Conservation (phyloP, 2,888 invertebrate genomes). For the Allygus modestus region DNA sequence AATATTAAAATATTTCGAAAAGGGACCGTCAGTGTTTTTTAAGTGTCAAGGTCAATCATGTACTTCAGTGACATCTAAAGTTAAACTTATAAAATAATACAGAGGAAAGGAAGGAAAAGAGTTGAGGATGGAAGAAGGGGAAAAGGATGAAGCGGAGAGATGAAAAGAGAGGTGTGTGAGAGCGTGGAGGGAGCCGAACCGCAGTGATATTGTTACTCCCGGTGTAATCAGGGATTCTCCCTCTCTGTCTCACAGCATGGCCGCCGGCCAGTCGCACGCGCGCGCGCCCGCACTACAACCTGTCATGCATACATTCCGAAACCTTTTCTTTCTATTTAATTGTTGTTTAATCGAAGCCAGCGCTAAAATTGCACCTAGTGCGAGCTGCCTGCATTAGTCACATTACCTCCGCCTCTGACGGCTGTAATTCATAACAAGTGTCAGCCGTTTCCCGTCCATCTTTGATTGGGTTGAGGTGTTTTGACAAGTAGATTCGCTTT, state of each 20-base stretch:
- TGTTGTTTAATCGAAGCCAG: conserved; percentile 54
- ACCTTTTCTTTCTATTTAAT: conserved; percentile 55
- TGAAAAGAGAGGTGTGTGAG: not conserved
- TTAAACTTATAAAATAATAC: no score
- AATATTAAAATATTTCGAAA: no score
- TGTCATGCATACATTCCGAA: conserved; percentile 58
- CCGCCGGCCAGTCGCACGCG: conserved; percentile 17
- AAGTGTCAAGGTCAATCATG: no score
- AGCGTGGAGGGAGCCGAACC: not conserved
- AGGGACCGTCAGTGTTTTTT: no score
- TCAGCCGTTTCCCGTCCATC: conserved; percentile 2
- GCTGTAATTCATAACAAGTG: conserved; percentile 37
- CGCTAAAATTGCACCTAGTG: conserved; percentile 48
- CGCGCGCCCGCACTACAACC: conserved; percentile 36
- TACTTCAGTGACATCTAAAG: no score
- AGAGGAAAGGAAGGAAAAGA: no score
- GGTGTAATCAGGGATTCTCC: conserved; percentile 48
- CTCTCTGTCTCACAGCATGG: conserved; percentile 46
- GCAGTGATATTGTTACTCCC: conserved; percentile 56
- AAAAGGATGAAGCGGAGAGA: not conserved
- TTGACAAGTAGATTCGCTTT: not conserved
- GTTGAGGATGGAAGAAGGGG: no score
- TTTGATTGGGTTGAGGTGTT: not conserved
- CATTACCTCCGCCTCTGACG: conserved; percentile 3
- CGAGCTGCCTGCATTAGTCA: conserved; percentile 51